Evolutionary conservation across 2,888 invertebrate species (phyloP).

Genomic region (Cotesia congregata): DNA sequence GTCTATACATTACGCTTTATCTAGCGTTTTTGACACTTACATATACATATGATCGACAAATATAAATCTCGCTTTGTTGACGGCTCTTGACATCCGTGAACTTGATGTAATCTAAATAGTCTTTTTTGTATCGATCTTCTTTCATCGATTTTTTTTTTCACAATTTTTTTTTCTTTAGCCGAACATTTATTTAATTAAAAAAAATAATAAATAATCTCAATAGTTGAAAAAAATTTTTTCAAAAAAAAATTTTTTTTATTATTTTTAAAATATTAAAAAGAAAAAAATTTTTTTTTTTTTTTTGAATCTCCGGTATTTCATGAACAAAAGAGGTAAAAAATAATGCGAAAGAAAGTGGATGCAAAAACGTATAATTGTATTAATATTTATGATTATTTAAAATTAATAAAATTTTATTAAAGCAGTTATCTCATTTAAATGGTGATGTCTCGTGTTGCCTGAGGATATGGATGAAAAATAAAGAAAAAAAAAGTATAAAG

Average conservation of each 20-base stretch:
- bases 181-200: neutral
- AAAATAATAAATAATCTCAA: neutral
- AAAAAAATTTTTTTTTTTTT: too few species aligned
- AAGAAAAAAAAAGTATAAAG: neutral
- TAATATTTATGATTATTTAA: conserved; percentile 13
- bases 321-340: neutral
- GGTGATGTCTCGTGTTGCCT: neutral
- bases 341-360: neutral
- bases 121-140: neutral
- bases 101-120: neutral
- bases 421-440: neutral
- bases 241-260: too few species aligned
- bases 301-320: neutral
- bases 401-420: conserved; percentile 9
- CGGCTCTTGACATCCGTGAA: conserved; percentile 7
- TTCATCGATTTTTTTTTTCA: neutral
- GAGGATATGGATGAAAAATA: neutral
- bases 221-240: neutral
- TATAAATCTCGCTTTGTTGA: neutral
- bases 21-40: neutral
- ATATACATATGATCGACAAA: neutral
- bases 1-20: neutral
- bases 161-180: neutral
- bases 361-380: neutral
- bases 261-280: too few species aligned